These are phyloP conservation scores for Siphlonurus alternatus DNA, from an alignment of 2,888 invertebrate genomes.

Conservation along the genomic window DNA sequence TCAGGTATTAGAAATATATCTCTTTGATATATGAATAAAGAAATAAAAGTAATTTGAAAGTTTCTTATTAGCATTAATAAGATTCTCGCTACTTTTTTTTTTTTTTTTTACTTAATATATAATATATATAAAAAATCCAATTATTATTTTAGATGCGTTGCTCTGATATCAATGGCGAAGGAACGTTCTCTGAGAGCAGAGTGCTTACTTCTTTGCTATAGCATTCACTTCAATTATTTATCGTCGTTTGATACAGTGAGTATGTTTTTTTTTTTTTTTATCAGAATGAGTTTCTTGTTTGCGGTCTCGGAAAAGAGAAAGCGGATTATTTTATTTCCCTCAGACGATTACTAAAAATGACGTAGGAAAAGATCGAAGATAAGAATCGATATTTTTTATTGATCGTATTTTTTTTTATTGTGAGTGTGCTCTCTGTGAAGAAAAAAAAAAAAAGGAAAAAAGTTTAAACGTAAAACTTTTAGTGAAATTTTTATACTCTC, in stretches of 20 bases:
- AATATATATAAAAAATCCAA: no score
- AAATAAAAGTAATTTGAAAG: no score
- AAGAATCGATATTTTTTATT: neutral
- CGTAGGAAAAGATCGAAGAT: neutral
- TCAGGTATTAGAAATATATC: no score
- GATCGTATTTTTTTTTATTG: neutral
- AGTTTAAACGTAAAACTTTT: neutral
- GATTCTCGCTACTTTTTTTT: no score
- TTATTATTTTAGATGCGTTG: neutral
- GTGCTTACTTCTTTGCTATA: no score
- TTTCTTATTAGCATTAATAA: no score
- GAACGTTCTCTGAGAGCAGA: no score
- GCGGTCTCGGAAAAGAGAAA: neutral
- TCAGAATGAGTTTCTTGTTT: neutral
- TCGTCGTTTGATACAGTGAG: neutral
- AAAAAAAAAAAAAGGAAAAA: no score
- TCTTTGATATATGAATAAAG: no score
- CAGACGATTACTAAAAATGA: neutral
- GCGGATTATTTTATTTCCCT: neutral
- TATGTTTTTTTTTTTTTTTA: neutral
- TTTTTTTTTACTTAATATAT: no score
- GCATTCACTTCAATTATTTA: neutral
- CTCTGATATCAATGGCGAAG: neutral
- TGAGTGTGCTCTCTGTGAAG: no score
- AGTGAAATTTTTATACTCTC: neutral